phyloP scores from a whole-genome alignment of 2,888 invertebrate species.

The Agrochola lota region DNA sequence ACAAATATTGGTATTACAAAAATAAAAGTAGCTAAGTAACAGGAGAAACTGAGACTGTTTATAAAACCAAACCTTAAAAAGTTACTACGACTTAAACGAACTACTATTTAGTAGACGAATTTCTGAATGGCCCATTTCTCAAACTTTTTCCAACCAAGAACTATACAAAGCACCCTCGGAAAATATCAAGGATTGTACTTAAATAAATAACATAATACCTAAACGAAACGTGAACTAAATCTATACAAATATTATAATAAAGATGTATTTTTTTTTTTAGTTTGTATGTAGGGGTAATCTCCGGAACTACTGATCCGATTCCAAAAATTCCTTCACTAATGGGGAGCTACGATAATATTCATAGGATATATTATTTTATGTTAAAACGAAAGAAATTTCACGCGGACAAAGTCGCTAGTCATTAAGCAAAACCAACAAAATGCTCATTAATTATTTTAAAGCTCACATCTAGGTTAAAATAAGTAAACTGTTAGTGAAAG shows the following conservation, averaged over 20 bases:
- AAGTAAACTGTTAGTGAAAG: constrained; percentile 1
- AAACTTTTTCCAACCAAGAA: background rate
- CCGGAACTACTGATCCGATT: background rate
- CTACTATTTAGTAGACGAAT: background rate
- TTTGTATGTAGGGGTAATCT: background rate
- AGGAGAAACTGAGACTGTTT: background rate
- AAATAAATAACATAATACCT: background rate
- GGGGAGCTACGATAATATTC: no score
- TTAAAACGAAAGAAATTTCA: background rate
- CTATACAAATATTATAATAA: background rate
- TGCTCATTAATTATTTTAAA: background rate
- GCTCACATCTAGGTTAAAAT: constrained; percentile 3
- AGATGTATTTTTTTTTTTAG: no score
- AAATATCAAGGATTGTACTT: background rate
- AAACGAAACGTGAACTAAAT: background rate
- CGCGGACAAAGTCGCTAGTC: background rate
- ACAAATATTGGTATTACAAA: constrained; percentile 1
- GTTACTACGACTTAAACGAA: background rate
- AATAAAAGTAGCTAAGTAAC: background rate
- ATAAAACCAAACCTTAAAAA: background rate
- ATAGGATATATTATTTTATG: no score
- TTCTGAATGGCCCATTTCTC: background rate
- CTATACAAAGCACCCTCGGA: background rate
- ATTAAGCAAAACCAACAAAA: constrained; percentile 15
- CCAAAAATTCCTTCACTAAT: background rate